Evolutionary conservation across 2,113 vertebrate genomes (phyloP), one percentile per base, ranked within the genome.

Genomic region (Oxygymnocypris stewartii): DNA sequence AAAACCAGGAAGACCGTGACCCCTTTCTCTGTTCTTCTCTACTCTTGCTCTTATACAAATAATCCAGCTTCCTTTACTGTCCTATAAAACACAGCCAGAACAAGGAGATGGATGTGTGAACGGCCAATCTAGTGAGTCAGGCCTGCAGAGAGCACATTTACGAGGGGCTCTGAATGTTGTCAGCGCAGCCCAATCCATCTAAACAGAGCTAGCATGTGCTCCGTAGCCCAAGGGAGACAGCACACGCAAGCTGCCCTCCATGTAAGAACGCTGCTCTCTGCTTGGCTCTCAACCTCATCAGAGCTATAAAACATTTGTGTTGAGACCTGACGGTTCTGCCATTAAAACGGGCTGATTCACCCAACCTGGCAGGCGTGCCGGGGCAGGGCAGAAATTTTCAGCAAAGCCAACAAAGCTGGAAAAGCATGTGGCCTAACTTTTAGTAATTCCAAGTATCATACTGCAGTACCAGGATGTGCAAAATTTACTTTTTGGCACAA

Each of bases 41-140:
- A 87, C 85, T 76, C 28, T 87, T 51, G 76, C 73, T 80, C 87
- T 80, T 84, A 79, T 74, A 86, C 81, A 88, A 90, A 82, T 82
- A 88, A 84, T 85, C 57, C 63, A 74, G 81, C 82, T 86, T 79
- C 85, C 87, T 90, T 90, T 87, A 90, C 73, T 69, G 83, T 89
- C 88, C 74, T 86, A 88, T 90, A 90, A 90, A 89, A 89, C 80
- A 67, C 74, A 84, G 82, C 84, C 88, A 87, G 87, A 82, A 40
- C 28, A 65, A 82, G 87, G 79, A 88, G 86, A 89, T 84, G 87
- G 59, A 89, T 76, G 85, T 89, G 88, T 86, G 81, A 90, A 90
- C n/a, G 73, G 73, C 65, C 71, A 83, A 84, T 84, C 87, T 63
- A 44, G 31, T 49, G 49, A 63, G 49, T 57, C 54, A 25, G 77